Conservation (phyloP, 1,140 invertebrate species). For the Watersipora subatra region DNA sequence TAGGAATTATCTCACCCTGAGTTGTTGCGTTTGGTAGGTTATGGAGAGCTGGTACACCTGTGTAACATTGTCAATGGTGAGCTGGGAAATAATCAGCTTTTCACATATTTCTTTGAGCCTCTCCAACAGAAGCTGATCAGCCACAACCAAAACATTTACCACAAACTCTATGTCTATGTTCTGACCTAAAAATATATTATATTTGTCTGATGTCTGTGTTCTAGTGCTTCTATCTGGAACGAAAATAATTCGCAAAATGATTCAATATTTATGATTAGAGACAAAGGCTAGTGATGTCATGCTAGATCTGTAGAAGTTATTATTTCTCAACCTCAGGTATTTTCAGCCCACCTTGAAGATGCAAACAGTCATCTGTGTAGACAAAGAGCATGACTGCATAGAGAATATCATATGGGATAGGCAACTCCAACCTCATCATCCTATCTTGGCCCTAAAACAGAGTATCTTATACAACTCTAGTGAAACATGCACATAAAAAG, state of each 20-base stretch:
- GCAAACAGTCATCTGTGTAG: conserved; percentile 50
- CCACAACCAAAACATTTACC: conserved; percentile 52
- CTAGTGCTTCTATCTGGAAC: too few species aligned
- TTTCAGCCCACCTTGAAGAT: neutral
- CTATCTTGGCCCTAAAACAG: conserved; percentile 5
- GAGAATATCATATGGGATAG: conserved; percentile 44
- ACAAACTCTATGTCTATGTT: conserved; percentile 46
- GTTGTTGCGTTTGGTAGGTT: conserved; percentile 48
- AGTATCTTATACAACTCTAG: neutral
- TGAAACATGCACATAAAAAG: too few species aligned
- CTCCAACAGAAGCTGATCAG: conserved; percentile 54
- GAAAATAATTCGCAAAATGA: conserved; percentile 26
- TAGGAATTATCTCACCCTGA: too few species aligned
- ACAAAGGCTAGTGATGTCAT: too few species aligned
- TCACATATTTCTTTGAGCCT: conserved; percentile 55
- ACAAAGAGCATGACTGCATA: conserved; percentile 52
- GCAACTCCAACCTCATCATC: conserved; percentile 25
- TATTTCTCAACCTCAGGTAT: too few species aligned
- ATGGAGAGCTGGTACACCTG: conserved; percentile 53
- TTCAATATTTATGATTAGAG: too few species aligned
- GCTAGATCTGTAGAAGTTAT: neutral
- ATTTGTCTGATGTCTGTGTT: too few species aligned
- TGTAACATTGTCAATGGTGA: conserved; percentile 55
- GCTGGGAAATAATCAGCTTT: conserved; percentile 42
- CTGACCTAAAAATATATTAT: too few species aligned